phyloP scores from a whole-genome alignment of 2,113 vertebrate species.

The Vulpes lagopus region DNA sequence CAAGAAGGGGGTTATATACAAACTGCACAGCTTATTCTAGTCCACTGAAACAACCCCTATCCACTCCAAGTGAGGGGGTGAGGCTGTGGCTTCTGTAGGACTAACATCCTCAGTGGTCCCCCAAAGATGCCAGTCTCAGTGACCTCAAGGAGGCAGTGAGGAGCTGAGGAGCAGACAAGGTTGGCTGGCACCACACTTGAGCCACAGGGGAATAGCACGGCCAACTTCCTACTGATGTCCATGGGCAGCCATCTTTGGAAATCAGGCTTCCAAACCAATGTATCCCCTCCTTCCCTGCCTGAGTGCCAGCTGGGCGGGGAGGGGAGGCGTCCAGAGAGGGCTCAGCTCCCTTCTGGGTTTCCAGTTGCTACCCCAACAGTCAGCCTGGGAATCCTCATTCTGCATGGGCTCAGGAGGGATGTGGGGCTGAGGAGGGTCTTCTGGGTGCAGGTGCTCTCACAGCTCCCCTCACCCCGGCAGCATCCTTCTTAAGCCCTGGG shows the following conservation, averaged over 20 bases:
- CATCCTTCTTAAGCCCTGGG: background rate
- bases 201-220: background rate
- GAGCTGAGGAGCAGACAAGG: background rate
- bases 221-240: background rate
- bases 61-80: background rate
- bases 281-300: background rate
- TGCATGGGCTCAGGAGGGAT: background rate
- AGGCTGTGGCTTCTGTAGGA: background rate
- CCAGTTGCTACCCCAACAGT: background rate
- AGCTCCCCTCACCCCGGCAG: background rate
- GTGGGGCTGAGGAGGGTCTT: background rate
- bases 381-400: background rate
- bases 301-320: background rate
- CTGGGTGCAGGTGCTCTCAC: background rate
- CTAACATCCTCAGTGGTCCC: background rate
- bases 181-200: background rate
- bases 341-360: slow-evolving; percentile 11
- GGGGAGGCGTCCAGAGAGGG: background rate
- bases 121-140: slow-evolving; percentile 24
- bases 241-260: background rate
- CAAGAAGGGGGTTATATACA: slow-evolving; percentile 78
- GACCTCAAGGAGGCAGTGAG: background rate
- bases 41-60: background rate
- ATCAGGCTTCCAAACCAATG: background rate
- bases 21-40: background rate